A percentile compares a stretch with the other conserved stretches of the same genome.
phyloP scores from a whole-genome alignment of 2,113 vertebrate genomes.

The Vulpes ferrilata region DNA sequence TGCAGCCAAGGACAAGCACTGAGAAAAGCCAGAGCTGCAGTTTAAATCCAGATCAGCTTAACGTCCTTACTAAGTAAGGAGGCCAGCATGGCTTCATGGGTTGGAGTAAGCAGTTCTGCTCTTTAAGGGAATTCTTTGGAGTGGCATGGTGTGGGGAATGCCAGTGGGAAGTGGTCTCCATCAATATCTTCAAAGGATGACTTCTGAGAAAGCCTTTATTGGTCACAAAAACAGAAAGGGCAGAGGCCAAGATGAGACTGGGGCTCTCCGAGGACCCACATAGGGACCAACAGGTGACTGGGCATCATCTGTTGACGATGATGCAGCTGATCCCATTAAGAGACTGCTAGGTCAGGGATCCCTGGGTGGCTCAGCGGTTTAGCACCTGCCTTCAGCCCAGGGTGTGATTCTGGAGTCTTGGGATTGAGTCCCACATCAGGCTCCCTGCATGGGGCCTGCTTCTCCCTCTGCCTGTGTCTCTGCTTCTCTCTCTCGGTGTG shows the following conservation, averaged over 20 bases:
- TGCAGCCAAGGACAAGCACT: not conserved
- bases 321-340: not conserved
- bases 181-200: rapidly evolving
- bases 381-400: no score
- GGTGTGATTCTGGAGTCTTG: no score
- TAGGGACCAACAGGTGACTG: not conserved
- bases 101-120: not conserved
- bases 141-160: not conserved
- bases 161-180: not conserved
- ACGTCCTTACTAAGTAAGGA: not conserved
- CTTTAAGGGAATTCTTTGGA: not conserved
- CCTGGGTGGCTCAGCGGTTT: no score
- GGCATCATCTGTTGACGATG: no score
- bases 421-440: no score
- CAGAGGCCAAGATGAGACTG: not conserved
- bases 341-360: not conserved
- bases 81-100: not conserved
- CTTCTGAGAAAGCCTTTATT: not conserved
- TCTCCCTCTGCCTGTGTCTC: no score
- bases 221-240: not conserved
- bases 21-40: not conserved
- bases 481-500: no score
- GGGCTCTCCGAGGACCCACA: not conserved
- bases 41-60: not conserved
- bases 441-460: no score